Percentiles rank a stretch among this genome's conserved stretches.
phyloP scores from a whole-genome alignment of 2,888 invertebrate genomes.

The Myathropa florea region DNA sequence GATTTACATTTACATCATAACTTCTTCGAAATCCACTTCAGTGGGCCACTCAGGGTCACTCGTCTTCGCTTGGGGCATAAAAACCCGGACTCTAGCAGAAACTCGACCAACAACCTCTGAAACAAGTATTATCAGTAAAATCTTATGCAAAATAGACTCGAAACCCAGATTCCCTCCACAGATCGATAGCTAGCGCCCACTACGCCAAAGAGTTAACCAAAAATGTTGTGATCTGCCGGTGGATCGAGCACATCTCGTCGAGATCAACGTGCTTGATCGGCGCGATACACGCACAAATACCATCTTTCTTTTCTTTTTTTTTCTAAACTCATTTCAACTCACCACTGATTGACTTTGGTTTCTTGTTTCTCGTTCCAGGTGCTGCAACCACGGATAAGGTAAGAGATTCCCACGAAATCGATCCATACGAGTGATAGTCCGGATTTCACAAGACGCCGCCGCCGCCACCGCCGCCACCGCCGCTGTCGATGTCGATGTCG shows the following conservation, averaged over 20 bases:
- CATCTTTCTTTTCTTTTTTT: neutral
- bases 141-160: constrained; percentile 26
- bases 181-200: constrained; percentile 33
- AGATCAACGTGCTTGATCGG: constrained; percentile 10
- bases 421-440: neutral
- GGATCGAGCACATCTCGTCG: neutral
- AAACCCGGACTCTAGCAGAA: neutral
- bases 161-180: neutral
- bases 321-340: constrained; percentile 33
- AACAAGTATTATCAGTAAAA: constrained; percentile 20
- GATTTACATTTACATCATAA: constrained; percentile 14
- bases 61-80: neutral
- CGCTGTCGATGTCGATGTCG: neutral
- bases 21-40: neutral
- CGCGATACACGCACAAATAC: constrained; percentile 1
- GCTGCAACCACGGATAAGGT: constrained; percentile 46
- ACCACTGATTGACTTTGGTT: constrained; percentile 18
- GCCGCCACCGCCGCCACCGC: neutral
- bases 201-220: neutral
- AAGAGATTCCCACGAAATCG: constrained; percentile 56
- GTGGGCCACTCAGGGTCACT: neutral
- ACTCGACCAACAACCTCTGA: constrained; percentile 20
- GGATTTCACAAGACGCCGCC: constrained; percentile 33
- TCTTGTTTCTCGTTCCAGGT: constrained; percentile 39
- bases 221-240: neutral